Conservation (phyloP, 2,113 vertebrate species). For the Suncus etruscus region DNA sequence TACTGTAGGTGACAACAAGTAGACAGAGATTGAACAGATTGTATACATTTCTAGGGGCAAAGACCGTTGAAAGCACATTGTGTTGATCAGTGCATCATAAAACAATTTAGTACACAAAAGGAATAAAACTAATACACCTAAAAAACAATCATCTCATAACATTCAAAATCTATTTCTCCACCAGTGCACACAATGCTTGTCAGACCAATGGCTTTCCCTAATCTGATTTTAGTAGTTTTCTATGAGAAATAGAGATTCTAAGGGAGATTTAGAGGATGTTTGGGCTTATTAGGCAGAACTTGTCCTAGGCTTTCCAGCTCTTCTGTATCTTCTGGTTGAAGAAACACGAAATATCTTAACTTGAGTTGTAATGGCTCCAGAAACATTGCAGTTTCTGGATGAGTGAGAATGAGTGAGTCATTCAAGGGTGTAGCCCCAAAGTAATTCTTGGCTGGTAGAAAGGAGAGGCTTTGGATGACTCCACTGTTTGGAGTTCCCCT, state of each 20-base stretch:
- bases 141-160: neutral
- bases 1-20: neutral
- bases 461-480: conserved; percentile 22
- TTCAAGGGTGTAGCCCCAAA: conserved; percentile 28
- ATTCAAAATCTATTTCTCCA: too few species aligned
- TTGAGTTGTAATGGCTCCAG: conserved; percentile 28
- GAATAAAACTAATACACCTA: neutral
- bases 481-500: conserved; percentile 19
- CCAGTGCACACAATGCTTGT: too few species aligned
- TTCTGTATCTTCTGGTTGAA: conserved; percentile 57
- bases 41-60: neutral
- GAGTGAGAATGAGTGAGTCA: neutral
- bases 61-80: neutral
- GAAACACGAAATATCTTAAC: conserved; percentile 26
- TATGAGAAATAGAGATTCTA: neutral
- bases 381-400: neutral
- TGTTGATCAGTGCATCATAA: neutral
- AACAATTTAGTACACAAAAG: neutral
- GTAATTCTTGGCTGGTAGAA: conserved; percentile 41
- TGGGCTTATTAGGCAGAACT: neutral
- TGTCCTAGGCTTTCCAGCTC: neutral
- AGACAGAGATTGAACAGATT: neutral
- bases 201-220: too few species aligned
- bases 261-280: neutral
- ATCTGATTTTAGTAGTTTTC: neutral